Evolutionary conservation across 2,888 invertebrate species (phyloP).

Genomic region (Hartigia nigra): DNA sequence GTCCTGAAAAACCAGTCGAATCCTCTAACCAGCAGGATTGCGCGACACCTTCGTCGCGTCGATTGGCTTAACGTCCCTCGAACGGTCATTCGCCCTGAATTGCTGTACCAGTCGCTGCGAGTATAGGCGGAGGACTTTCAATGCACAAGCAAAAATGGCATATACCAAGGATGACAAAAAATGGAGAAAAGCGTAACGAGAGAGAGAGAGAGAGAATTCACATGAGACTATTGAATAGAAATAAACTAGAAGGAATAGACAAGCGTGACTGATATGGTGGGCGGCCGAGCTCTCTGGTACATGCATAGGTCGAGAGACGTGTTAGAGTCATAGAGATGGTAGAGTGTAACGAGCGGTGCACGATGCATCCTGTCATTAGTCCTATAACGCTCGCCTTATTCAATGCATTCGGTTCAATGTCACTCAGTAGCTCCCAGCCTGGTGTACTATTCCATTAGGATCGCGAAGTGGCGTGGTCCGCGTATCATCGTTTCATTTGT

Average conservation of each 20-base stretch:
- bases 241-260: not conserved
- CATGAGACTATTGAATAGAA: not conserved
- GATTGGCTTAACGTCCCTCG: not conserved
- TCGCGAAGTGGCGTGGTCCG: not conserved
- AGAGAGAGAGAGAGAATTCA: not conserved
- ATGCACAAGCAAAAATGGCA: not conserved
- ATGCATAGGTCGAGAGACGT: constrained; percentile 4
- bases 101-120: not conserved
- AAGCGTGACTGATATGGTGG: not conserved
- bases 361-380: constrained; percentile 59
- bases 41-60: not conserved
- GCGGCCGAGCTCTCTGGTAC: not conserved
- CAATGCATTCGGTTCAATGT: constrained; percentile 62
- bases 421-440: constrained; percentile 36
- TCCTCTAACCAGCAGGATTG: not conserved
- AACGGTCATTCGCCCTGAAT: not conserved
- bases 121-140: not conserved
- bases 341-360: constrained; percentile 47
- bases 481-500: constrained; percentile 1
- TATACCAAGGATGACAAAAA: not conserved
- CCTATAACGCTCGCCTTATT: constrained; percentile 53
- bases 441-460: constrained; percentile 10
- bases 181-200: not conserved
- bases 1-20: not conserved
- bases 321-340: constrained; percentile 9